Conservation (phyloP, 2,113 vertebrate species). For the Crotalus tigris region DNA sequence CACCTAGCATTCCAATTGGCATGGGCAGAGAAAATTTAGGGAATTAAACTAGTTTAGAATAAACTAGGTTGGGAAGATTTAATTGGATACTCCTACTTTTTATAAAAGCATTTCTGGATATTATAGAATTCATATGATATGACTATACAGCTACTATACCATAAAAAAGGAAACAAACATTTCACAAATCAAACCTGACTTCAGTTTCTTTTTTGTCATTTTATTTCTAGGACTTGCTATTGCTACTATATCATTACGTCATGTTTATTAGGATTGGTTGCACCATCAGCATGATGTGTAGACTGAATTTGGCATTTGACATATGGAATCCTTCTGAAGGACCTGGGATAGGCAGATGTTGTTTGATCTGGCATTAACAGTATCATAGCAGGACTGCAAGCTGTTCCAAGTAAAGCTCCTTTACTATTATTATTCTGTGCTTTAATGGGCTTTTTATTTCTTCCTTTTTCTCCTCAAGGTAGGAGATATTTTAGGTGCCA, state of each 20-base stretch:
- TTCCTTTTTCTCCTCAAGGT: conserved; percentile 18
- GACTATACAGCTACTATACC: background rate
- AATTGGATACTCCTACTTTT: background rate
- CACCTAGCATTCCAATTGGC: background rate
- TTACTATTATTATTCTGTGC: background rate
- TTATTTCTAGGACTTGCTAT: background rate
- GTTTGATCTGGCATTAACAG: too few relatives aligned
- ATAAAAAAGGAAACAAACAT: background rate
- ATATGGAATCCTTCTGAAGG: too few relatives aligned
- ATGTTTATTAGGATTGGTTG: background rate
- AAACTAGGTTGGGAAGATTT: background rate
- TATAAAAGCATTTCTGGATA: background rate
- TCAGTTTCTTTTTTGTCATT: background rate
- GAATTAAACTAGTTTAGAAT: background rate
- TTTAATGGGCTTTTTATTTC: conserved; percentile 20
- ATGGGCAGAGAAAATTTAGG: background rate
- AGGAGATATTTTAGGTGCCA: conserved; percentile 11
- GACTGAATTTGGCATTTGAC: too few relatives aligned
- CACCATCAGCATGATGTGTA: too few relatives aligned
- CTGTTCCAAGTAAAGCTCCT: too few relatives aligned
- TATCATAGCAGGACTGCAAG: too few relatives aligned
- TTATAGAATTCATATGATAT: background rate
- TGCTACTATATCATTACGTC: background rate
- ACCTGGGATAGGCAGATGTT: too few relatives aligned
- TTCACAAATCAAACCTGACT: background rate